These are phyloP conservation scores for Zoroaster sp. DNA, from an alignment of 53 echinoderm and acorn worm genomes.

Conservation along the genomic window DNA sequence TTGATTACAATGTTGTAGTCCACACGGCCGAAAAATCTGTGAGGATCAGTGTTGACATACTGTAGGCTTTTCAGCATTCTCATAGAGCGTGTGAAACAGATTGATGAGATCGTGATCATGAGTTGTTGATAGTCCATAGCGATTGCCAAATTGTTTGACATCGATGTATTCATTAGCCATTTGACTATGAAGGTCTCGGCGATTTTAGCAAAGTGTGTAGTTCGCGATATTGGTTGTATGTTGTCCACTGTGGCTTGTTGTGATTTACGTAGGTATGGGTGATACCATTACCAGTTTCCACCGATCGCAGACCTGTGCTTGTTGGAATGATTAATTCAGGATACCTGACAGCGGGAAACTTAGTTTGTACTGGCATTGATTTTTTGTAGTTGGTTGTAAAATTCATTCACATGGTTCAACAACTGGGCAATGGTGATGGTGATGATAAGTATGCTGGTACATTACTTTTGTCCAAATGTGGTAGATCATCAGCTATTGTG, in stretches of 20 bases:
- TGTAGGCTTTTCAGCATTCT: neutral
- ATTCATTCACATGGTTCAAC: neutral
- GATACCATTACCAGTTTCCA: neutral
- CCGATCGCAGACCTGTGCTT: neutral
- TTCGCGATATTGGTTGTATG: neutral
- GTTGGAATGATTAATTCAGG: neutral
- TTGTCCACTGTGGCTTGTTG: neutral
- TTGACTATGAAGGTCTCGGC: neutral
- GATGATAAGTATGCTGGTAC: neutral
- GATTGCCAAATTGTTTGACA: neutral
- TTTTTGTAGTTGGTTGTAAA: neutral
- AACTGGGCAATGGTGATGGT: neutral
- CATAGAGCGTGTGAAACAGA: neutral
- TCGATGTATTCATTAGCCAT: neutral
- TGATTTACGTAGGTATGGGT: neutral
- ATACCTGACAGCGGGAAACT: neutral
- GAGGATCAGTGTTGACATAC: neutral
- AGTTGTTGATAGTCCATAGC: neutral
- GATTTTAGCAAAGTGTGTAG: too few relatives aligned
- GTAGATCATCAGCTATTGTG: neutral
- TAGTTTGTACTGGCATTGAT: neutral
- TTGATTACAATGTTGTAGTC: neutral
- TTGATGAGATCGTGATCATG: neutral
- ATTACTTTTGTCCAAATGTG: neutral
- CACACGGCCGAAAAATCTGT: neutral